Percentiles rank a stretch among this genome's conserved stretches.
Evolutionary conservation across 2,888 invertebrate species (phyloP).

Genomic region (Rhimphoctona megacephalus): DNA sequence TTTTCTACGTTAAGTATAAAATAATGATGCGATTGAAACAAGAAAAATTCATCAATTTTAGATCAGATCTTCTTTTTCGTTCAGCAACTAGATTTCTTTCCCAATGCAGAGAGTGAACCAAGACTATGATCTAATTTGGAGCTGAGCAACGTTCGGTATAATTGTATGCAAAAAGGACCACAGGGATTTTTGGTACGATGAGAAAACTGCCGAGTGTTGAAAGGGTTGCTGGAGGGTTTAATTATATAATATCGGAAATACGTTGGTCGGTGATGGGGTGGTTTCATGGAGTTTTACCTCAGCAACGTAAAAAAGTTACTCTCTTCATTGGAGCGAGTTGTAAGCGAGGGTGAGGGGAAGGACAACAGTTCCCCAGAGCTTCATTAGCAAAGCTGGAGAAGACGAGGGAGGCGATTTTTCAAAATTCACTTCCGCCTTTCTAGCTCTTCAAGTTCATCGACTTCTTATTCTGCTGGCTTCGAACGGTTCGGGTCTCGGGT

Average conservation of each 20-base stretch:
- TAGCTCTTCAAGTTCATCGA: constrained; percentile 22
- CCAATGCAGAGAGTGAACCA: background rate
- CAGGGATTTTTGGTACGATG: constrained; percentile 35
- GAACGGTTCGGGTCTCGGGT: background rate
- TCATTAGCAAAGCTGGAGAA: constrained; percentile 66
- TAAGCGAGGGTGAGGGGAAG: constrained; percentile 14
- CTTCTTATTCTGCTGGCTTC: constrained; percentile 12
- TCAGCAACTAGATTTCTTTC: background rate
- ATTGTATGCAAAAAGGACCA: constrained; percentile 58
- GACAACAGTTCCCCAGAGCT: constrained; percentile 67
- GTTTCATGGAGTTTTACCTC: constrained; percentile 18
- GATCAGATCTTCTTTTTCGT: background rate
- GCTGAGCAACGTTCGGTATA: constrained; percentile 45
- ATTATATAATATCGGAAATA: constrained; percentile 57
- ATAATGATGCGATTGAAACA: too few relatives aligned
- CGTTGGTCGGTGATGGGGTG: constrained; percentile 13
- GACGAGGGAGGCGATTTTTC: constrained; percentile 20
- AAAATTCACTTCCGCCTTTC: background rate
- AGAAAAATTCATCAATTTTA: background rate
- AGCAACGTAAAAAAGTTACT: constrained; percentile 43
- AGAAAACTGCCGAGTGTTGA: constrained; percentile 1
- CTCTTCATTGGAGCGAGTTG: constrained; percentile 54
- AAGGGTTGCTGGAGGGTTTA: constrained; percentile 13
- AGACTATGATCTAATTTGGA: constrained; percentile 18
- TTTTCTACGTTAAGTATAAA: too few relatives aligned